Evolutionary conservation across 1,140 invertebrate species (phyloP).

Genomic region (Cyrtorhinus lividipennis): DNA sequence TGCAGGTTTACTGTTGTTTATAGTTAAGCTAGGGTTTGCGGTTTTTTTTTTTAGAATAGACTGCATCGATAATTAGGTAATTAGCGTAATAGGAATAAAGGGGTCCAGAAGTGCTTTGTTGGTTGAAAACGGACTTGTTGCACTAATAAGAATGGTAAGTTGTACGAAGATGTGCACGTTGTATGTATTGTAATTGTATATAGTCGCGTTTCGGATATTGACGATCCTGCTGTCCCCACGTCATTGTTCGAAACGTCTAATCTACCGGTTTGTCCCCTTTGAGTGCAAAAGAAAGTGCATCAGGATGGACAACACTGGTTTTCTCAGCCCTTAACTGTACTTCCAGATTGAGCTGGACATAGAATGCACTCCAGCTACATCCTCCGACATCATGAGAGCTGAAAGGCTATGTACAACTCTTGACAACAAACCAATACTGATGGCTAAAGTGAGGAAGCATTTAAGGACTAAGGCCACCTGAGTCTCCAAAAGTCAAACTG

Average conservation of each 20-base stretch:
- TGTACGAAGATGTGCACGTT: background rate
- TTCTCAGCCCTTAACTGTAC: too few relatives aligned
- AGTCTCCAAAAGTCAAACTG: background rate
- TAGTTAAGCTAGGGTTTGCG: too few relatives aligned
- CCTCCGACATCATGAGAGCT: background rate
- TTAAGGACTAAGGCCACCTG: background rate
- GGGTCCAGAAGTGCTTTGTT: too few relatives aligned
- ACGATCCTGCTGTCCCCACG: too few relatives aligned
- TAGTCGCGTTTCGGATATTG: too few relatives aligned
- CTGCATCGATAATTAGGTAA: too few relatives aligned
- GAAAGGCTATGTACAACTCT: background rate
- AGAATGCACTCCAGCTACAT: background rate
- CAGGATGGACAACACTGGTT: background rate
- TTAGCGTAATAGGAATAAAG: too few relatives aligned
- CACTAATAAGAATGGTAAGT: too few relatives aligned
- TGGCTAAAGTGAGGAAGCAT: constrained; percentile 3
- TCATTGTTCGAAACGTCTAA: background rate
- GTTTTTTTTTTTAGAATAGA: too few relatives aligned
- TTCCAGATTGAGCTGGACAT: constrained; percentile 1
- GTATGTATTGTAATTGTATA: background rate
- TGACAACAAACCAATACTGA: background rate
- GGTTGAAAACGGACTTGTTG: too few relatives aligned
- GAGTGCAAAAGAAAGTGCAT: background rate
- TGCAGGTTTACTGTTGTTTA: too few relatives aligned
- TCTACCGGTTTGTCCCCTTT: background rate